Base-by-base conservation (phyloP, 2,888 invertebrate genomes). In the Aethes cnicana region DNA sequence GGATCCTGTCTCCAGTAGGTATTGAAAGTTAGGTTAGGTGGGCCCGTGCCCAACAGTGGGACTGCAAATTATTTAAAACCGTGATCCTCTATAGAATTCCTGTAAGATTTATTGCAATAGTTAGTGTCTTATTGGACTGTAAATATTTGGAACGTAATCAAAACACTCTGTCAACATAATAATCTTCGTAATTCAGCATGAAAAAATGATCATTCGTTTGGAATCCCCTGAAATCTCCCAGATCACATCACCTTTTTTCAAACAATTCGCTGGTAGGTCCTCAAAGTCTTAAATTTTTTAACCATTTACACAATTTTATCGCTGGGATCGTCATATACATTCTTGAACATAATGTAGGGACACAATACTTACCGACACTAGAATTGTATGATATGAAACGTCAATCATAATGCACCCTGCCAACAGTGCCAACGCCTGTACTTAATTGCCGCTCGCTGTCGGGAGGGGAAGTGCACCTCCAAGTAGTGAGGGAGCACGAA, bases 391-490 rank as follows among this genome's bases (percentile, higher is more conserved):
- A 44, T 57, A 56, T 56, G 55, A 37, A 32, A 59, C 53, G 52
- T 53, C 57, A 43, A 48, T 49, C 46, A 53, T 47, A 53, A 53
- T 49, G 23, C 48, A 46, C 42, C 42, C 42, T 55, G 46, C 56
- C 25, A 55, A 49, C n/a, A n/a, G n/a, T 23, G 42, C 55, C 53
- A 56, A 62, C 48, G 55, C 47, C 52, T 59, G 62, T 59, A 56
- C 46, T 56, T 68, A 75, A 73, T 70, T 74, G 67, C 63, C 60
- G 53, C 58, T 66, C 60, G 53, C 58, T 66, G 68, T 66, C 68
- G 63, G 62, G 57, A 72, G 74, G 80, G 81, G 76, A 75, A 71
- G 72, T 74, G 72, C 71, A 74, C 72, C 69, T 72, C 77, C 64
- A 35, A 18, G 14, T 23, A 63, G 62, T 55, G 62, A 73, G 72